These are phyloP conservation scores for Papilio polyxenes DNA, from an alignment of 1,140 invertebrate species.

Conservation along the genomic window DNA sequence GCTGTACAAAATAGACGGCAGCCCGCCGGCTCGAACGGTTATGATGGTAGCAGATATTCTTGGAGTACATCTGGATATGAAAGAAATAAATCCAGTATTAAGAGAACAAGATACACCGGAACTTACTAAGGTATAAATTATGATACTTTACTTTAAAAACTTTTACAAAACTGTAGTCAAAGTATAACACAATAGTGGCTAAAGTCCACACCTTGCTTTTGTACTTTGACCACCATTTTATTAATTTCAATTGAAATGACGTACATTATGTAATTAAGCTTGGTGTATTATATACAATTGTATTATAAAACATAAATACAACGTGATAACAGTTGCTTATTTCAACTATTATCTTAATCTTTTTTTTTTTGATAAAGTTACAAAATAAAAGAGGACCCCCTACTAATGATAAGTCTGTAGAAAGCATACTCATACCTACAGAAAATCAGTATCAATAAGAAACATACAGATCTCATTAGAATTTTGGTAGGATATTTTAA, in stretches of 20 bases:
- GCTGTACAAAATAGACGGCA: conserved; percentile 82
- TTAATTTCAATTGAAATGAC: neutral
- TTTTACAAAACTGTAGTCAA: too few relatives aligned
- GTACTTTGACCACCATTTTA: neutral
- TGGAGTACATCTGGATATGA: conserved; percentile 67
- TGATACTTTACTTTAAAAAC: neutral
- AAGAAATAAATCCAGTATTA: conserved; percentile 63
- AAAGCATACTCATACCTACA: too few relatives aligned
- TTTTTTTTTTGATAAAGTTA: neutral
- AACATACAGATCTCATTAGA: too few relatives aligned
- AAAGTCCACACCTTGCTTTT: too few relatives aligned
- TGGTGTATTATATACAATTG: too few relatives aligned
- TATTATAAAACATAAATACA: conserved; percentile 1
- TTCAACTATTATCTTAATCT: neutral
- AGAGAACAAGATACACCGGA: conserved; percentile 68
- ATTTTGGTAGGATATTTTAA: neutral
- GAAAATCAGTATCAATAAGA: too few relatives aligned
- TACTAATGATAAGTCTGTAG: neutral
- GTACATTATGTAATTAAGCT: too few relatives aligned
- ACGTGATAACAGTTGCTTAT: neutral
- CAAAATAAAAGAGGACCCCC: neutral
- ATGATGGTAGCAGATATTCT: conserved; percentile 81
- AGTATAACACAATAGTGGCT: too few relatives aligned
- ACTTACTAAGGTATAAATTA: conserved; percentile 57
- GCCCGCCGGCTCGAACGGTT: conserved; percentile 82